phyloP scores from a whole-genome alignment of 2,113 vertebrate genomes.

The Saccopteryx leptura region DNA sequence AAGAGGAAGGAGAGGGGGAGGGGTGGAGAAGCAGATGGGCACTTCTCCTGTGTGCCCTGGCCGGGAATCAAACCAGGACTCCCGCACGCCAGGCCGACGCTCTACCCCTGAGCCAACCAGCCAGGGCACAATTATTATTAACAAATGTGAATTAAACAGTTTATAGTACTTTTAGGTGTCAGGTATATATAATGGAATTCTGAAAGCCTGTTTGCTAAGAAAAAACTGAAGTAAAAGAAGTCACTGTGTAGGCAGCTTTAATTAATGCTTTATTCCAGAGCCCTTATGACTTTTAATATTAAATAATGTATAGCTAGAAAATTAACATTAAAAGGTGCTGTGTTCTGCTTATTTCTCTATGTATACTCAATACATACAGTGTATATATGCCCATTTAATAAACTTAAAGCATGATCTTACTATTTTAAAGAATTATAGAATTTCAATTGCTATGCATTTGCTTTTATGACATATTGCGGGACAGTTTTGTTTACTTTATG shows the following conservation, averaged over 20 bases:
- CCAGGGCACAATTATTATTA: not conserved
- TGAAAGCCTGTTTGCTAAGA: not conserved
- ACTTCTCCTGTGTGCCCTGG: too few relatives aligned
- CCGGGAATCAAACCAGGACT: too few relatives aligned
- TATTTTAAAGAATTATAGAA: conserved; percentile 10
- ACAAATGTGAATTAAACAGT: not conserved
- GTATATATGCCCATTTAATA: not conserved
- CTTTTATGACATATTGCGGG: not conserved
- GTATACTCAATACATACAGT: not conserved
- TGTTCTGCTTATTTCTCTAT: not conserved
- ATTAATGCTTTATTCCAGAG: conserved; percentile 29
- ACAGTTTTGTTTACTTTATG: conserved; percentile 1
- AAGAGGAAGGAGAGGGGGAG: too few relatives aligned
- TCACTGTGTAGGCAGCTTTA: not conserved
- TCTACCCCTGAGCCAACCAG: too few relatives aligned
- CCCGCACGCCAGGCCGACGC: too few relatives aligned
- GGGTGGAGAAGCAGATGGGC: too few relatives aligned
- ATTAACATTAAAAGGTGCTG: not conserved
- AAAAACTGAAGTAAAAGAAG: not conserved
- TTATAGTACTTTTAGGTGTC: not conserved
- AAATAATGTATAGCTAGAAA: not conserved
- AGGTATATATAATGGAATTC: not conserved
- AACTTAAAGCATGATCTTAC: not conserved
- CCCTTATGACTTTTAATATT: not conserved
- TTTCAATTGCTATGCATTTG: not conserved